Evolutionary conservation across 2,113 vertebrate species (phyloP).

Genomic region (Eurystomus gularis): DNA sequence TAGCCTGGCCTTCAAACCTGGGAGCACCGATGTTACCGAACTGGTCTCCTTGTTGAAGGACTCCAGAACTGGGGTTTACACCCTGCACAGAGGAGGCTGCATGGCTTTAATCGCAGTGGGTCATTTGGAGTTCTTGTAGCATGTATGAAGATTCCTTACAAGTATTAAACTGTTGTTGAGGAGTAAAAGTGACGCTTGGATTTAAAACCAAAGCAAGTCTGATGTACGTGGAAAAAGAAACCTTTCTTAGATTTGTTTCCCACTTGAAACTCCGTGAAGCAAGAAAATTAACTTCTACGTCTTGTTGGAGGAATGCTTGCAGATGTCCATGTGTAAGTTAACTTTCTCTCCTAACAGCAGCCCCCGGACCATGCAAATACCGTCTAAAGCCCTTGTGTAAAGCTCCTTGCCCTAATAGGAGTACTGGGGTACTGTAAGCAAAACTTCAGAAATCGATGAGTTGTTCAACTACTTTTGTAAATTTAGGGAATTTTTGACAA

Average conservation of each 20-base stretch:
- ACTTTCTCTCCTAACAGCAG: neutral
- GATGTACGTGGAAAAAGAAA: neutral
- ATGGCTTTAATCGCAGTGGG: neutral
- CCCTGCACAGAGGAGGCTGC: neutral
- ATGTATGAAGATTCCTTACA: neutral
- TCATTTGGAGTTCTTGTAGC: neutral
- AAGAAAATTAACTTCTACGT: neutral
- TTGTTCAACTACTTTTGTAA: neutral
- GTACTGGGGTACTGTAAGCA: neutral
- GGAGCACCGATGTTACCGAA: neutral
- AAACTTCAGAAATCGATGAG: neutral
- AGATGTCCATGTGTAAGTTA: neutral
- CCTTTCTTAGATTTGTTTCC: neutral
- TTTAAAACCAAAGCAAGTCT: neutral
- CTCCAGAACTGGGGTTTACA: neutral
- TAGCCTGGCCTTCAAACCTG: neutral
- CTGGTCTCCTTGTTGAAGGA: neutral
- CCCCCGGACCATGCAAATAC: neutral
- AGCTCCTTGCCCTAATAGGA: neutral
- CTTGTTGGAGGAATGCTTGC: neutral
- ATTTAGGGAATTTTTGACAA: neutral
- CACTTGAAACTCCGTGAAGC: neutral
- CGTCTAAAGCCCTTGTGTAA: rapidly evolving
- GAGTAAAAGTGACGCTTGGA: neutral
- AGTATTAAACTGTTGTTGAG: neutral